These are phyloP conservation scores for Apantesis nais DNA, from an alignment of 2,888 invertebrate species.

Conservation along the genomic window DNA sequence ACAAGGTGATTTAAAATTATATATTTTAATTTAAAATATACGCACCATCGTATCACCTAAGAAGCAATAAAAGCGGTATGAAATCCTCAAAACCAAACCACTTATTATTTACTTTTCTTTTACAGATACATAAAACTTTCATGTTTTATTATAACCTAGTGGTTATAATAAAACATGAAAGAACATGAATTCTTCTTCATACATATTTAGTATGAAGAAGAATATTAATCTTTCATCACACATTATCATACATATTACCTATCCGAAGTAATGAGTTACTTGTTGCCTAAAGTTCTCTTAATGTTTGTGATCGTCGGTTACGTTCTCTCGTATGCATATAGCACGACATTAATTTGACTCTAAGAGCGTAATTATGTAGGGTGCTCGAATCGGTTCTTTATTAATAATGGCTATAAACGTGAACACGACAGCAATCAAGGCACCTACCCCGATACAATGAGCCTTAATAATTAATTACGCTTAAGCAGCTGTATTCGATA, in stretches of 20 bases:
- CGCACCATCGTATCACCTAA: too few species aligned
- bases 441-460: background rate
- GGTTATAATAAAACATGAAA: background rate
- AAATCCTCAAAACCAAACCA: background rate
- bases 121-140: background rate
- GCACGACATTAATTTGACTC: background rate
- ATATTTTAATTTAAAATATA: too few species aligned
- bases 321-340: background rate
- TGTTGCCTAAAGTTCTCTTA: background rate
- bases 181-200: background rate
- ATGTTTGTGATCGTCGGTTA: background rate
- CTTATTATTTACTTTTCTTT: background rate
- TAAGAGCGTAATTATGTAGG: background rate
- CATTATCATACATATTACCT: background rate
- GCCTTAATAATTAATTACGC: slow-evolving; percentile 1
- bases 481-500: slow-evolving; percentile 1
- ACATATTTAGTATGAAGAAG: background rate
- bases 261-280: background rate
- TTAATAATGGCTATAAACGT: slow-evolving; percentile 1
- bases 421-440: slow-evolving; percentile 6
- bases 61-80: background rate
- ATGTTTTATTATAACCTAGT: too few species aligned
- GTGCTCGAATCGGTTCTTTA: slow-evolving; percentile 1
- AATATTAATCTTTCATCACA: background rate
- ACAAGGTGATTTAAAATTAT: background rate